phyloP scores from a whole-genome alignment of 2,888 invertebrate species.

The Monopis laevigella region DNA sequence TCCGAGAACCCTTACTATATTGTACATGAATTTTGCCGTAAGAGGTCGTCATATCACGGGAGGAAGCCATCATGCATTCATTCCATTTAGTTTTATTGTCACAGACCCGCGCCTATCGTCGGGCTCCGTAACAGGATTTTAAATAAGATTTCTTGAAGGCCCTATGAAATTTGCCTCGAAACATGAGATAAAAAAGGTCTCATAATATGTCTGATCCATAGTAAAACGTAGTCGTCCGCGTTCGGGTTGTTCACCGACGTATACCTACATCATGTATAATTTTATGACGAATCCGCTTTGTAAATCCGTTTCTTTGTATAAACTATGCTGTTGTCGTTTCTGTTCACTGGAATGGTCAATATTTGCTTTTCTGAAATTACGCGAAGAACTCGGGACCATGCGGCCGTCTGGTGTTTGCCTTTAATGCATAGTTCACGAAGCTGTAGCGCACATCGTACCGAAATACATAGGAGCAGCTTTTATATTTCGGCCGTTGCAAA shows the following conservation, averaged over 20 bases:
- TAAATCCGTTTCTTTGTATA: conserved; percentile 2
- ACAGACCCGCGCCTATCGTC: conserved; percentile 62
- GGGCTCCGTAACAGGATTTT: conserved; percentile 60
- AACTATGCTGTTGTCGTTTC: conserved; percentile 1
- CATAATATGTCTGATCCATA: conserved; percentile 40
- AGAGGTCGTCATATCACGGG: conserved; percentile 50
- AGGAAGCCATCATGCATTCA: conserved; percentile 61
- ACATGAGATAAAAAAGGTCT: conserved; percentile 62
- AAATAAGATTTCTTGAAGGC: conserved; percentile 60
- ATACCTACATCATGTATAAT: neutral
- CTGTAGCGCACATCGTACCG: too few relatives aligned
- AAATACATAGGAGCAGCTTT: too few relatives aligned
- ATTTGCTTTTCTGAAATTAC: conserved; percentile 59
- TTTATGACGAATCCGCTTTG: neutral
- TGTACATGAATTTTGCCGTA: conserved; percentile 43
- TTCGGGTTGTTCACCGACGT: conserved; percentile 1
- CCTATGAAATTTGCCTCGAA: conserved; percentile 53
- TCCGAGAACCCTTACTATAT: conserved; percentile 39
- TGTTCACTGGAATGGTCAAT: conserved; percentile 27
- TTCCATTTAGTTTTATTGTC: conserved; percentile 68
- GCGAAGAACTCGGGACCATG: conserved; percentile 30
- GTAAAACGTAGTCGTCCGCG: conserved; percentile 42
- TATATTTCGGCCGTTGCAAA: neutral
- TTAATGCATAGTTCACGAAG: conserved; percentile 57
- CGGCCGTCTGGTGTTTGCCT: conserved; percentile 41